Evolutionary conservation across 1,140 invertebrate genomes (phyloP).

Genomic region (Daktulosphaira vitifoliae): DNA sequence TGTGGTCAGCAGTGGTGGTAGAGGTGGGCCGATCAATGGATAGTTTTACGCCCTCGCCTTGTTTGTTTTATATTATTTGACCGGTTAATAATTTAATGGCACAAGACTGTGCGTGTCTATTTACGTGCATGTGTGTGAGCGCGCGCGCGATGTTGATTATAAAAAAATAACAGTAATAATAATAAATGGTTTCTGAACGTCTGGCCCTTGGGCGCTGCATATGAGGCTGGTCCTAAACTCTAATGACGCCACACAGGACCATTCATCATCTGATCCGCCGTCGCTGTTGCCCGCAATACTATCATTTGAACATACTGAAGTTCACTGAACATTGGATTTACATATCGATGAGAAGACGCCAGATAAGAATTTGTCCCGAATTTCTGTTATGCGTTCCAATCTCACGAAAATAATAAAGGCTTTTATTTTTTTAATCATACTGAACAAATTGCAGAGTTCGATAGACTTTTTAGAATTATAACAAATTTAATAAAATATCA

Average conservation of each 20-base stretch:
- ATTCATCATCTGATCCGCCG: constrained; percentile 27
- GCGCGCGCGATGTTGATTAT: constrained; percentile 10
- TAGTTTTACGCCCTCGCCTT: constrained; percentile 30
- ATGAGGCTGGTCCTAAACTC: neutral
- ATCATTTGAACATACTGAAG: constrained; percentile 20
- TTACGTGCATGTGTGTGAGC: too few relatives aligned
- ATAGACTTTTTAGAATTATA: too few relatives aligned
- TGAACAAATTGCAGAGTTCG: too few relatives aligned
- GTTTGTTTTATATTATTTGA: constrained; percentile 32
- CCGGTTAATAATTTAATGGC: constrained; percentile 31
- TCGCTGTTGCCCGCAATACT: neutral
- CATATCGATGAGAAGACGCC: neutral
- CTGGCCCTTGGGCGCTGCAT: constrained; percentile 22
- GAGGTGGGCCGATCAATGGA: constrained; percentile 10
- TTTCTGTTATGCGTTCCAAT: neutral
- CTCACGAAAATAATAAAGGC: too few relatives aligned
- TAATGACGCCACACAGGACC: constrained; percentile 28
- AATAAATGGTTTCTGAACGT: constrained; percentile 28
- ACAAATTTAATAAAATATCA: too few relatives aligned
- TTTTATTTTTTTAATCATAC: too few relatives aligned
- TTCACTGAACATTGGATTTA: constrained; percentile 15
- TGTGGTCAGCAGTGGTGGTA: too few relatives aligned
- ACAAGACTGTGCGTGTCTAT: neutral
- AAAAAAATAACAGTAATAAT: constrained; percentile 31
- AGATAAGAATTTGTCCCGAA: neutral